A percentile compares a stretch with the other conserved stretches of the same genome.
These are phyloP conservation scores for Noctua janthina DNA, from an alignment of 2,888 invertebrate genomes.

Conservation along the genomic window DNA sequence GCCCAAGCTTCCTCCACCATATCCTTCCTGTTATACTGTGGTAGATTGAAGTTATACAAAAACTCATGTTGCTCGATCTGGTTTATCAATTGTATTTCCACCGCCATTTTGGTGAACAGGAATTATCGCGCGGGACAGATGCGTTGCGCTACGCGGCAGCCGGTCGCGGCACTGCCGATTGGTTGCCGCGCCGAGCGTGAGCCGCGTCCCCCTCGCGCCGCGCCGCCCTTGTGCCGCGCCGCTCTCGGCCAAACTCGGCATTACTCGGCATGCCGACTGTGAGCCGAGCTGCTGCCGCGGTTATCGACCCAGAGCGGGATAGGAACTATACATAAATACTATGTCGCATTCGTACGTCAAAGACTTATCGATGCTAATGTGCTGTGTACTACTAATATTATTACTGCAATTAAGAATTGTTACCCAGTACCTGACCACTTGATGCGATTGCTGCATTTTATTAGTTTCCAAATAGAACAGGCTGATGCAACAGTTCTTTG, in stretches of 20 bases:
- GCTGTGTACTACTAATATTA: neutral
- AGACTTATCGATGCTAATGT: conserved; percentile 24
- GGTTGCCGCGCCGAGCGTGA: conserved; percentile 65
- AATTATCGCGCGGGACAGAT: conserved; percentile 29
- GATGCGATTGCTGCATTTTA: neutral
- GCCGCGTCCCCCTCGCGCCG: conserved; percentile 68
- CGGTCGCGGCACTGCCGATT: conserved; percentile 64
- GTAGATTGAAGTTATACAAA: conserved; percentile 70
- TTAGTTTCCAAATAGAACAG: neutral
- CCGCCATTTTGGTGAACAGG: conserved; percentile 61
- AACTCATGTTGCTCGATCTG: conserved; percentile 72
- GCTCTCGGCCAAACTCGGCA: conserved; percentile 56
- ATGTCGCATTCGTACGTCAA: conserved; percentile 18
- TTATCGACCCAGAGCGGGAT: conserved; percentile 61
- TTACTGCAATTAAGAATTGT: neutral
- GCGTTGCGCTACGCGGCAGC: conserved; percentile 54
- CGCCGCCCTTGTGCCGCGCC: conserved; percentile 56
- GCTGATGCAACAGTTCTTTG: neutral
- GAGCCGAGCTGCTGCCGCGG: conserved; percentile 57
- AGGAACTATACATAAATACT: conserved; percentile 19
- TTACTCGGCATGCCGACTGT: conserved; percentile 59
- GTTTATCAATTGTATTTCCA: conserved; percentile 71
- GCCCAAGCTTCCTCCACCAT: conserved; percentile 72
- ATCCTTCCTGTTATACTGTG: conserved; percentile 74
- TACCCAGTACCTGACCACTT: neutral